Conservation (phyloP, 1,140 invertebrate species). For the Halotydeus destructor region DNA sequence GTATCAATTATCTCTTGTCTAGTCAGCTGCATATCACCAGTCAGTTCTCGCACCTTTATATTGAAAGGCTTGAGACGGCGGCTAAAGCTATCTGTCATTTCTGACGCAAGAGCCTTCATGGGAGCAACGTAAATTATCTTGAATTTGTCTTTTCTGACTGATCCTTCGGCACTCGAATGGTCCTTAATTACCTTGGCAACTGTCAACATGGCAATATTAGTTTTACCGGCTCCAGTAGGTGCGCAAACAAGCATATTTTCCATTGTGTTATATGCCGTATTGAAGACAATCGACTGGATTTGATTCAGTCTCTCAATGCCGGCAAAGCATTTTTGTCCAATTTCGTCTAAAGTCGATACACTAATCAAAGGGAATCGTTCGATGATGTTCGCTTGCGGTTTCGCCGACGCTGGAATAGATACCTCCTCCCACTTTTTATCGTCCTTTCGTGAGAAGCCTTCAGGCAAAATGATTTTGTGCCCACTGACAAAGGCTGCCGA, state of each 20-base stretch:
- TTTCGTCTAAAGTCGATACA: slow-evolving; percentile 24
- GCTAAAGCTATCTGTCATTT: slow-evolving; percentile 90
- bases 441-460: slow-evolving; percentile 41
- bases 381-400: background rate
- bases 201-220: slow-evolving; percentile 86
- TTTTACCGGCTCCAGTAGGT: slow-evolving; percentile 91
- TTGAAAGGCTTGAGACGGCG: slow-evolving; percentile 53
- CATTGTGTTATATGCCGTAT: slow-evolving; percentile 83
- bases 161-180: slow-evolving; percentile 44
- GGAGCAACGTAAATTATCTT: slow-evolving; percentile 98
- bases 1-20: slow-evolving; percentile 85
- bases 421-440: slow-evolving; percentile 63
- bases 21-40: slow-evolving; percentile 93
- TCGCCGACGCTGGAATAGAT: slow-evolving; percentile 45
- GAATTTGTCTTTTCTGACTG: slow-evolving; percentile 58
- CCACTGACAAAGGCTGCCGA: slow-evolving; percentile 53
- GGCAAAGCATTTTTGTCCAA: slow-evolving; percentile 64
- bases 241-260: slow-evolving; percentile 75
- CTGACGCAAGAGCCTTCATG: slow-evolving; percentile 95
- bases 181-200: slow-evolving; percentile 73
- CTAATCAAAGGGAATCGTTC: slow-evolving; percentile 8
- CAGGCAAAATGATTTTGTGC: slow-evolving; percentile 47
- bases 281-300: slow-evolving; percentile 88
- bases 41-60: slow-evolving; percentile 69
- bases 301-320: slow-evolving; percentile 67